Percentiles rank a stretch among this genome's conserved stretches.
These are phyloP conservation scores for Hololepta plana DNA, from an alignment of 2,888 invertebrate species.

Conservation along the genomic window DNA sequence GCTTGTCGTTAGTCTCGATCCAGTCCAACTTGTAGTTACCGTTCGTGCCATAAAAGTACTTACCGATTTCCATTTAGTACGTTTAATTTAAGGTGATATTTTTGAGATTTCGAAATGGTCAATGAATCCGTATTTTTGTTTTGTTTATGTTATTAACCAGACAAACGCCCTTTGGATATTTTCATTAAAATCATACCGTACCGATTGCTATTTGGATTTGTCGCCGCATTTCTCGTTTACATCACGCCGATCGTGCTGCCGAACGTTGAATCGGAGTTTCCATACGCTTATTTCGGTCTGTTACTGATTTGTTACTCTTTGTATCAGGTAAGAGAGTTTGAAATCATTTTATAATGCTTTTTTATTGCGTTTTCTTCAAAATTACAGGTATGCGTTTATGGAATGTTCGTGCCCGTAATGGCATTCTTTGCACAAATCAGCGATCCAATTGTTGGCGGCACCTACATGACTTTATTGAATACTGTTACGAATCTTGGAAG, in stretches of 20 bases:
- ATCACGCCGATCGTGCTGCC: conserved; percentile 59
- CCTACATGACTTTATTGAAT: conserved; percentile 97
- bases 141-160: conserved; percentile 55
- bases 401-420: conserved; percentile 96
- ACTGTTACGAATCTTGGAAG: conserved; percentile 94
- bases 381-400: conserved; percentile 71
- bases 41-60: no score
- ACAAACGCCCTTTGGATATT: conserved; percentile 71
- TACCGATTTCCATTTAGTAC: no score
- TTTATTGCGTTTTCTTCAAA: conserved; percentile 6
- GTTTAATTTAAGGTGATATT: no score
- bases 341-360: not conserved
- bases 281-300: conserved; percentile 58
- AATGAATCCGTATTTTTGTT: no score
- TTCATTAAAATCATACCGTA: conserved; percentile 80
- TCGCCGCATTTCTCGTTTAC: conserved; percentile 72
- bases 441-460: conserved; percentile 92
- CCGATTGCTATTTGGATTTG: conserved; percentile 67
- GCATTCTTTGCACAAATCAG: conserved; percentile 95
- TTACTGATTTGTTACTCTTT: conserved; percentile 66
- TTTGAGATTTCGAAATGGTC: no score
- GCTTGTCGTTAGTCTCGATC: no score
- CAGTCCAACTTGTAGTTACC: no score
- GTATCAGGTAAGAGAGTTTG: conserved; percentile 53
- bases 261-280: conserved; percentile 35